Percentiles rank a stretch among this genome's conserved stretches.
phyloP scores from a whole-genome alignment of 2,888 invertebrate species.

The Spodoptera littoralis region DNA sequence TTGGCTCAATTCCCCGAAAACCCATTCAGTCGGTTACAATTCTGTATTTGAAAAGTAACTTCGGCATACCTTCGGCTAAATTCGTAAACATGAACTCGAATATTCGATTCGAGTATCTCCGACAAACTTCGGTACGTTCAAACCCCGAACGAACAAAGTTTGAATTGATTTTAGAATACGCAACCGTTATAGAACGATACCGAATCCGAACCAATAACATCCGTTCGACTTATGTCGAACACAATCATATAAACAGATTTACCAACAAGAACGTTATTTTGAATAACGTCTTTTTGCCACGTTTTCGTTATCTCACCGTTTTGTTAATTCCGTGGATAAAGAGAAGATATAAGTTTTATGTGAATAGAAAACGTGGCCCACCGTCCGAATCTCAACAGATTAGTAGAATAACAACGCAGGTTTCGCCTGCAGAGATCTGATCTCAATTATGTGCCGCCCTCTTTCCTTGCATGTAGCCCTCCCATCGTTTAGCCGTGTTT shows the following conservation, averaged over 20 bases:
- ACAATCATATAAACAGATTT: constrained; percentile 12
- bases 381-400: constrained; percentile 21
- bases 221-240: constrained; percentile 11
- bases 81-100: constrained; percentile 39
- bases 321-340: neutral
- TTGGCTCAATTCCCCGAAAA: constrained; percentile 36
- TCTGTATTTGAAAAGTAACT: constrained; percentile 34
- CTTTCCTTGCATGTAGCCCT: constrained; percentile 98
- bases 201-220: constrained; percentile 24
- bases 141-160: constrained; percentile 20
- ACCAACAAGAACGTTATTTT: constrained; percentile 11
- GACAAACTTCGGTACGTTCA: constrained; percentile 22
- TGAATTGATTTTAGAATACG: constrained; percentile 8
- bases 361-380: constrained; percentile 8
- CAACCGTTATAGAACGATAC: constrained; percentile 3
- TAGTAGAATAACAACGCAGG: constrained; percentile 32
- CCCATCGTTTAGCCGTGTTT: constrained; percentile 97
- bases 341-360: neutral
- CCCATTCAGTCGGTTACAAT: constrained; percentile 46
- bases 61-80: constrained; percentile 55
- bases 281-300: constrained; percentile 18
- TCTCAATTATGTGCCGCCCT: constrained; percentile 96
- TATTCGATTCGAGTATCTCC: constrained; percentile 13
- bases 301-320: constrained; percentile 6
- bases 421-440: constrained; percentile 30